Conservation (phyloP, 37 sponge, comb jelly and placozoan species). For the Hormiphora californensis region DNA sequence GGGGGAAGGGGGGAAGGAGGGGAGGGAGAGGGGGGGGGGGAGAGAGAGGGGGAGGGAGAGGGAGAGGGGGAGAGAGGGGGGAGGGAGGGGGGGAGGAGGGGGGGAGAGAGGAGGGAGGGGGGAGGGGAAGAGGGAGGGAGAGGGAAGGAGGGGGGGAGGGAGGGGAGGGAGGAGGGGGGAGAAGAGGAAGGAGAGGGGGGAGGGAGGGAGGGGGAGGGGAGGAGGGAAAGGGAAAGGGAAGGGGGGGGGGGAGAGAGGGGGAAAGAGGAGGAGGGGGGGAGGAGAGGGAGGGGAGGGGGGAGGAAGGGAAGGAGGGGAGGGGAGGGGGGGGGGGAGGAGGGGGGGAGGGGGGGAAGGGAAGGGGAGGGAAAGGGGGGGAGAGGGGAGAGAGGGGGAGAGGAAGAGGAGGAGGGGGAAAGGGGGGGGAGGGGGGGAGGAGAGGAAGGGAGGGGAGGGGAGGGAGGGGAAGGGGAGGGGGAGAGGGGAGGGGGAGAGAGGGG, state of each 20-base stretch:
- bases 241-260: background rate
- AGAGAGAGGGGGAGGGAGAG: background rate
- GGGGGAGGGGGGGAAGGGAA: background rate
- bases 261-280: background rate
- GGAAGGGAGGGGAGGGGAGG: background rate
- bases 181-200: background rate
- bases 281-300: background rate
- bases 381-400: background rate
- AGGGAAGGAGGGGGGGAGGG: background rate
- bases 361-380: background rate
- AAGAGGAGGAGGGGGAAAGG: background rate
- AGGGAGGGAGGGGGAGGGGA: background rate
- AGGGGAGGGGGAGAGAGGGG: background rate
- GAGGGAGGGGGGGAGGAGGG: background rate
- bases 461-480: background rate
- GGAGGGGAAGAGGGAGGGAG: background rate
- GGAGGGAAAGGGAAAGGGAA: background rate
- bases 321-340: background rate
- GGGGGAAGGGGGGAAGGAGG: background rate
- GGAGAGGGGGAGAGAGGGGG: background rate
- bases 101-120: background rate
- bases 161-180: background rate
- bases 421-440: background rate
- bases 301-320: background rate
- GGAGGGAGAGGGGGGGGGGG: background rate